A percentile compares a stretch with the other conserved stretches of the same genome.
These are phyloP conservation scores for Mus pahari DNA, from an alignment of 2,113 vertebrate genomes.

Conservation along the genomic window DNA sequence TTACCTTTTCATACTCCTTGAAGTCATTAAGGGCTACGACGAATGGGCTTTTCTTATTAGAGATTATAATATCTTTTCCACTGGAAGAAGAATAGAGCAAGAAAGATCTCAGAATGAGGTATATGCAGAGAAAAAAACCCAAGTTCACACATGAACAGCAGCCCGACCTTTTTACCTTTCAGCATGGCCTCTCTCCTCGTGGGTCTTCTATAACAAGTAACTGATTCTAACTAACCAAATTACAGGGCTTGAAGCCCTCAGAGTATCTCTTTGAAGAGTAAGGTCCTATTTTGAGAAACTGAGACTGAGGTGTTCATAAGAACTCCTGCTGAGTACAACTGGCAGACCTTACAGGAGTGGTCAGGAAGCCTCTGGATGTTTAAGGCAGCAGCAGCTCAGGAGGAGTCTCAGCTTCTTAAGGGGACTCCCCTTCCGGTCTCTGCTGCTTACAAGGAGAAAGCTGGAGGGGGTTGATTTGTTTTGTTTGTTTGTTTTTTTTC, in stretches of 20 bases:
- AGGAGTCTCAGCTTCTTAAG: neutral
- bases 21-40: conserved; percentile 72
- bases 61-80: neutral
- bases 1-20: conserved; percentile 80
- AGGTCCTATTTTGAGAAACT: neutral
- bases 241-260: neutral
- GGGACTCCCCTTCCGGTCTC: neutral
- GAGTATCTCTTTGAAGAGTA: neutral
- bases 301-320: neutral
- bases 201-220: conserved; percentile 11
- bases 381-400: neutral
- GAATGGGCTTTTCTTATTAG: conserved; percentile 14
- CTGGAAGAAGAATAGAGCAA: conserved; percentile 70
- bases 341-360: neutral
- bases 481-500: too few species aligned
- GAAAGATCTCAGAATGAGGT: conserved; percentile 39
- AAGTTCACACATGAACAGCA: neutral
- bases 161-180: neutral
- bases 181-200: neutral
- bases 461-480: neutral
- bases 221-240: conserved; percentile 30
- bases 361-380: neutral
- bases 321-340: conserved; percentile 2
- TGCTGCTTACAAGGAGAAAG: neutral
- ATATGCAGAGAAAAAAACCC: conserved; percentile 31